Evolutionary conservation across 2,113 vertebrate genomes (phyloP), one percentile per base, ranked within the genome.

Genomic region (Gambusia affinis): DNA sequence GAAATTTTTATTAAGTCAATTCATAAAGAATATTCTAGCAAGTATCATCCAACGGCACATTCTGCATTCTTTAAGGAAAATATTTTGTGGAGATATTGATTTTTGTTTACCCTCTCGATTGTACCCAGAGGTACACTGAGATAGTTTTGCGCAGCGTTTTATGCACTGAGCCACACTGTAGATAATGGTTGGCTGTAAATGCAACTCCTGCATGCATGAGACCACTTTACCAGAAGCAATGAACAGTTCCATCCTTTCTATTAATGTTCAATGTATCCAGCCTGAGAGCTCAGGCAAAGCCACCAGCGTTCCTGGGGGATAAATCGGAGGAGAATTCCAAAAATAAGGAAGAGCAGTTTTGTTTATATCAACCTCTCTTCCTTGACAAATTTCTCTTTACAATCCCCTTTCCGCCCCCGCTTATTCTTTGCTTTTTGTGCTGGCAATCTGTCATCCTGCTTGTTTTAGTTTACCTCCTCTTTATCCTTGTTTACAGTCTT

Each of bases 1-100:
- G 83, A 86, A 84, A 80, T 75, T 72, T 91, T 90, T 79, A 88
- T 67, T 37, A 72, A 65, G 31, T 47, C 60, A 76, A 76, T 82
- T 83, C 60, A 79, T 27, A 22, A 37, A 12, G 12, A 33, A 64
- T 73, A 75, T 71, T 68, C 72, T 6, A 73, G 51, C 15, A 47
- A 66, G 68, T 27, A 44, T 67, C 42, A 76, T 73, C 51, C 54
- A 61, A 71, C 67, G 33, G 60, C 71, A 44, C 12, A 80, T 69
- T 62, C 62, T 83, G 83, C 60, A 65, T 79, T 72, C 64, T 83
- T 78, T 63, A 71, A 63, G 83, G 75, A 76, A 83, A 85, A 80
- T 39, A 76, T 73, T 81, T 68, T 64, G 54, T 68, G 29, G 2
- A 65, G 78, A 79, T 78, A 74, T 89, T 73, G 84, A 87, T 87